These are phyloP conservation scores for Azorinus chamasolen DNA, from an alignment of 2,888 invertebrate species.

Conservation along the genomic window DNA sequence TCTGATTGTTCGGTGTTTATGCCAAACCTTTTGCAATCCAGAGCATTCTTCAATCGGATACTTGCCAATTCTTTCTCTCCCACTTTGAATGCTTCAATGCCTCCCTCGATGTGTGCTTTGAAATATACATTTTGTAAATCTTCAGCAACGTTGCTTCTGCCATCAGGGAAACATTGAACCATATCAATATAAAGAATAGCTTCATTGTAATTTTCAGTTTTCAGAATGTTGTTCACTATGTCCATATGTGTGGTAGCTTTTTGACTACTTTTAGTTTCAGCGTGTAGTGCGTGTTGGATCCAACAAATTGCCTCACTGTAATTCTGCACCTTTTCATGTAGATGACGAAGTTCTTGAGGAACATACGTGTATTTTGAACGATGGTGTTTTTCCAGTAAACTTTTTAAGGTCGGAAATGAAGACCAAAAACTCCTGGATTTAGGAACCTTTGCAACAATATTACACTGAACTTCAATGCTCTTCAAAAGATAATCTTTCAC, in stretches of 20 bases:
- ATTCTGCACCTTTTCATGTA: constrained; percentile 20
- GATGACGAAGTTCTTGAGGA: constrained; percentile 14
- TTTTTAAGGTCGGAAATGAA: constrained; percentile 16
- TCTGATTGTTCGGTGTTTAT: too few relatives aligned
- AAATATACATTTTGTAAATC: constrained; percentile 15
- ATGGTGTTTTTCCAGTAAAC: constrained; percentile 14
- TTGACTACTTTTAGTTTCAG: constrained; percentile 5
- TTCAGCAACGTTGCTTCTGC: constrained; percentile 1
- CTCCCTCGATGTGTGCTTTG: constrained; percentile 29
- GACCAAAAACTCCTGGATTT: constrained; percentile 20
- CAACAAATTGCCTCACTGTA: constrained; percentile 14
- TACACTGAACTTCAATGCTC: constrained; percentile 32
- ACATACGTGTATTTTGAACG: constrained; percentile 17
- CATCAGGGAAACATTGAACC: too few relatives aligned
- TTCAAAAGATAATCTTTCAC: constrained; percentile 26
- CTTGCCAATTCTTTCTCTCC: constrained; percentile 14
- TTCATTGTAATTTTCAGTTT: constrained; percentile 16
- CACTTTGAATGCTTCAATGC: constrained; percentile 15
- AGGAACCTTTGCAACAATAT: constrained; percentile 24
- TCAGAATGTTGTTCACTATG: constrained; percentile 6
- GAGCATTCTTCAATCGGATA: constrained; percentile 20
- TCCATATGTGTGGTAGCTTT: constrained; percentile 2
- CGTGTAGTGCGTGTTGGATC: constrained; percentile 6
- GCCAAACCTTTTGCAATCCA: too few relatives aligned
- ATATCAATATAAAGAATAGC: constrained; percentile 27